Conservation (phyloP, 2,888 invertebrate species). For the Blera fallax region DNA sequence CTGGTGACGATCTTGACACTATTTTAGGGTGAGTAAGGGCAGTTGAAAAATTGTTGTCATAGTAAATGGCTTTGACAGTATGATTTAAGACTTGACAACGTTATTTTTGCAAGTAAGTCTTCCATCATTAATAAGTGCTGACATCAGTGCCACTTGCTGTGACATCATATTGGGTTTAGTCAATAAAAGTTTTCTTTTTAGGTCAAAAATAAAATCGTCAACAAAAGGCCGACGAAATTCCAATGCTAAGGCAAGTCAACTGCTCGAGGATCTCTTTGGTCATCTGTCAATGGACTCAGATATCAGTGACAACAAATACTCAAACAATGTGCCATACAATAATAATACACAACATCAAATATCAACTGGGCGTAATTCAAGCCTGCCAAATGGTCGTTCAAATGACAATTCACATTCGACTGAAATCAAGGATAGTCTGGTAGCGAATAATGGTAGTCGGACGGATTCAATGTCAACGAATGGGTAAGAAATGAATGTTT, state of each 20-base stretch:
- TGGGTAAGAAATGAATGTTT: constrained; percentile 75
- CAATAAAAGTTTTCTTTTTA: constrained; percentile 48
- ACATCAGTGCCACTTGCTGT: neutral
- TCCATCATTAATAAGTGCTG: too few species aligned
- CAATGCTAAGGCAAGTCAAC: constrained; percentile 78
- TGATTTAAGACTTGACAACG: too few species aligned
- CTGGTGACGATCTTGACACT: constrained; percentile 87
- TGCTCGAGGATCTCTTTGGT: constrained; percentile 81
- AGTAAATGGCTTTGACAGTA: neutral
- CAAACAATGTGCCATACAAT: constrained; percentile 78
- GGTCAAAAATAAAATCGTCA: constrained; percentile 81
- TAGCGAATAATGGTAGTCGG: constrained; percentile 78
- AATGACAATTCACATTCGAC: constrained; percentile 74
- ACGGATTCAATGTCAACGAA: constrained; percentile 79
- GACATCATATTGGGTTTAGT: neutral
- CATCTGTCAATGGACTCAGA: constrained; percentile 80
- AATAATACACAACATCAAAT: constrained; percentile 73
- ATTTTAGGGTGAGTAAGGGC: constrained; percentile 86
- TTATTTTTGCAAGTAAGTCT: too few species aligned
- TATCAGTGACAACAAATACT: constrained; percentile 78
- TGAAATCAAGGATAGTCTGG: constrained; percentile 75
- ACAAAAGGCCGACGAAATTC: constrained; percentile 78
- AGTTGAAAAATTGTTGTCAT: neutral
- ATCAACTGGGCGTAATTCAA: constrained; percentile 74
- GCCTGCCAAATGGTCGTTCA: constrained; percentile 76